Evolutionary conservation across 2,797 vertebrate genomes (phyloP).

Genomic region (Pangasius krempfi): DNA sequence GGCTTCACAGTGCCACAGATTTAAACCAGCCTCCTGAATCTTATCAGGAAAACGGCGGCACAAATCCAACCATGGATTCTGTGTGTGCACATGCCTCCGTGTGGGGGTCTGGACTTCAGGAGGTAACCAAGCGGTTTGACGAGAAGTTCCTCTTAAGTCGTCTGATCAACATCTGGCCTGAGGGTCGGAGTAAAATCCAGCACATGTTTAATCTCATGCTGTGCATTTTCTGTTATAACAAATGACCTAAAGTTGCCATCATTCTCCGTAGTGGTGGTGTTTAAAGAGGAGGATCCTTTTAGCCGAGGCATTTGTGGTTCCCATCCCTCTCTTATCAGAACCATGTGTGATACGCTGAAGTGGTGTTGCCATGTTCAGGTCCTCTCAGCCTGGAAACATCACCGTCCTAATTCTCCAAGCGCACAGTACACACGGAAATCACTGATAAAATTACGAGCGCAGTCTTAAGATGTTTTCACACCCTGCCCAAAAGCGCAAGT

Average conservation of each 20-base stretch:
- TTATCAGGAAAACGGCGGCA: constrained; percentile 47
- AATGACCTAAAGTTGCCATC: constrained; percentile 52
- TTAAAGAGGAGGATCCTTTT: constrained; percentile 56
- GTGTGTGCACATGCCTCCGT: constrained; percentile 1
- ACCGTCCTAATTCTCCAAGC: background rate
- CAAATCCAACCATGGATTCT: constrained; percentile 24
- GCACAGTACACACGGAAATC: background rate
- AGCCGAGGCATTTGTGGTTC: constrained; percentile 61
- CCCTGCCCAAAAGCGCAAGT: too few relatives aligned
- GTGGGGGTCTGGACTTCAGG: constrained; percentile 31
- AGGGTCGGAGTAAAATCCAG: constrained; percentile 31
- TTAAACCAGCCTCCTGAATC: constrained; percentile 51
- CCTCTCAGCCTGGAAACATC: constrained; percentile 31
- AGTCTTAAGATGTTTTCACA: background rate
- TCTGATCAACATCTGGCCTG: constrained; percentile 20
- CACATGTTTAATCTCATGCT: constrained; percentile 14
- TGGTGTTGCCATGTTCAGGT: constrained; percentile 36
- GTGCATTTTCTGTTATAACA: background rate
- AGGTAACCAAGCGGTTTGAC: constrained; percentile 20
- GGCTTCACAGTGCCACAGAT: constrained; percentile 50
- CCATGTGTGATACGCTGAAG: constrained; percentile 47
- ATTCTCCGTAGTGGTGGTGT: constrained; percentile 52
- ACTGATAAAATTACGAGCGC: background rate
- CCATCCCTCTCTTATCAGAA: constrained; percentile 60
- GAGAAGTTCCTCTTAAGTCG: background rate